Evolutionary conservation across 2,888 invertebrate genomes (phyloP), one percentile per base, ranked within the genome.

Genomic region (Tenthredo amoena): DNA sequence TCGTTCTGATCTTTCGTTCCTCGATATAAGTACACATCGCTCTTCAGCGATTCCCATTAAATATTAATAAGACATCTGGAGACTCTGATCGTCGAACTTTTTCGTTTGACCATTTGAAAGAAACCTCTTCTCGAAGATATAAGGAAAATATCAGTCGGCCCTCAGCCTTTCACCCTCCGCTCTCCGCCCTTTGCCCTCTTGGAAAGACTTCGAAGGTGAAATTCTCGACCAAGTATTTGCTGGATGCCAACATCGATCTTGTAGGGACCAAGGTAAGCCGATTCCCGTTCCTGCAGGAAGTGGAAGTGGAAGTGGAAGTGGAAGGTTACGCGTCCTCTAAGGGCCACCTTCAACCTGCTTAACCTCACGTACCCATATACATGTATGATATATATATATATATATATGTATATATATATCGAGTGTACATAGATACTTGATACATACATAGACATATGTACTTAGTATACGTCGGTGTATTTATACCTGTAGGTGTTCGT

Each of bases 161-260:
- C 34, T 71, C 15, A 1, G n/a, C 15, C 43, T 43, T 43, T 43
- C n/a, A 43, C 7, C 7, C 55, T n/a, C 55, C n/a, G 72, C n/a
- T 10, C 43, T 72, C 21, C 12, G 72, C n/a, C 72, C 72, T 72
- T n/a, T 37, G 15, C 34, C 34, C 71, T 71, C 71, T 71, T 74
- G 4, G 50, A 43, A 74, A 74, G 43, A 74, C 74, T 77, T 77
- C 15, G 77, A 9, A 47, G 50, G 26, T 77, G 50, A 55, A 77
- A 77, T 77, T 50, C 77, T 81, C 37, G 37, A 81, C 40, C 62
- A 81, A 81, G 55, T 77, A 77, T 77, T 77, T 77, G 77, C 31
- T 18, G 55, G 47, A 77, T 50, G 81, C 81, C 58, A 81, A 81
- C 40, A 62, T 58, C 81, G 81, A 81, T 62, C 62, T 40, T 81